Percentiles rank a stretch among this genome's conserved stretches.
These are phyloP conservation scores for Pammene fasciana DNA, from an alignment of 2,888 invertebrate species.

Conservation along the genomic window DNA sequence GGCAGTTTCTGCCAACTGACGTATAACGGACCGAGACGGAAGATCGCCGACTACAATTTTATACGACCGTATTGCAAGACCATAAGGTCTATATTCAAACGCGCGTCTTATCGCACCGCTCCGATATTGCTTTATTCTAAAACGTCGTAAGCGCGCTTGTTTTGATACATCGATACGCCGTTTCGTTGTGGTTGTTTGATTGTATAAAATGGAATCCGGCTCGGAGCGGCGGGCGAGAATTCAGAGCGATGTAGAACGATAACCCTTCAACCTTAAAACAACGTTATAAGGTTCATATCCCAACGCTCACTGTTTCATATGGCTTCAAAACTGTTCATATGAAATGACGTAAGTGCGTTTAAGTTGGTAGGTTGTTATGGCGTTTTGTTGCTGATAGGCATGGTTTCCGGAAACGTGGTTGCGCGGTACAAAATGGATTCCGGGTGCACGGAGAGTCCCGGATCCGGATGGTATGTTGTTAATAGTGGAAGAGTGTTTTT, in stretches of 20 bases:
- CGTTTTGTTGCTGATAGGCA: not conserved
- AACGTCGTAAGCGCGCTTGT: not conserved
- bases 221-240: constrained; percentile 3
- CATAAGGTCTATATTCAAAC: constrained; percentile 5
- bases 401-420: not conserved
- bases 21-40: constrained; percentile 32
- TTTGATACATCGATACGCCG: not conserved
- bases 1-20: constrained; percentile 13
- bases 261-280: not conserved
- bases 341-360: not conserved
- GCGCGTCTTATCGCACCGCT: not conserved
- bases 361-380: not conserved
- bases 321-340: not conserved
- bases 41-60: not conserved
- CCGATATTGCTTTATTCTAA: not conserved
- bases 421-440: constrained; percentile 6
- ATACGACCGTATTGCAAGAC: not conserved
- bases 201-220: constrained; percentile 5
- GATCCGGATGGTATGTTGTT: not conserved
- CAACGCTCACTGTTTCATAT: not conserved
- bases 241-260: not conserved
- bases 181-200: constrained; percentile 3
- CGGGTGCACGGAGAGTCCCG: constrained; percentile 12
- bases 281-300: not conserved
- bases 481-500: not conserved